Base-by-base conservation (phyloP, 2,797 vertebrate genomes). In the Astyanax mexicanus region DNA sequence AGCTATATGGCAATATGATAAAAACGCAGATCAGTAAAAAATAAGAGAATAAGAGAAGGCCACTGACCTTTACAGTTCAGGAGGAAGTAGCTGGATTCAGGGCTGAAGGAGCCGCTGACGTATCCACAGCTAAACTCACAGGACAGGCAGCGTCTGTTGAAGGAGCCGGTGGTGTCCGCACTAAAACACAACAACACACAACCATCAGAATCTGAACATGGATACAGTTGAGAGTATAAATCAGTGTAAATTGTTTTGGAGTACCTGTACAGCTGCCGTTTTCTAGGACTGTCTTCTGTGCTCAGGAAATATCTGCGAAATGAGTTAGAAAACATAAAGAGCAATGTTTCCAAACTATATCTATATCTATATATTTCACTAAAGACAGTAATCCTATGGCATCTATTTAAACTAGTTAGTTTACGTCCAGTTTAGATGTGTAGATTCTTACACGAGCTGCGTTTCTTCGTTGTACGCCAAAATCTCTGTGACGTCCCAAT, bases 401-500 rank as follows among this genome's bases (percentile, higher is more conserved):
- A n/a, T n/a, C n/a, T n/a, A n/a, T n/a, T n/a, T n/a, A n/a, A n/a
- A n/a, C n/a, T n/a, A n/a, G n/a, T n/a, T n/a, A n/a, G n/a, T n/a
- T n/a, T n/a, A n/a, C n/a, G n/a, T n/a, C n/a, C n/a, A n/a, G n/a
- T n/a, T n/a, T n/a, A n/a, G 29, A 32, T 5, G 29, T 32, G 11
- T 29, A 8, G 19, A 23, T 23, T n/a, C 96, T 95, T 81, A 99
- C 98, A 99, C 95, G 86, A 95, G 96, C 84, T 95, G 96, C 54
- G 87, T 89, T 45, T 92, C 88, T 79, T 98, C 95, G 8, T 96
- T 92, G 17, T 95, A 98, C 80, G 96, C 93, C 90, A 99, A 81
- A 87, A 99, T 94, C 86, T 92, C 92, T 76, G 97, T 99, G 84
- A 98, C 97, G 47, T 99, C 98, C 98, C 98, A 99, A 29, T 98